phyloP scores from a whole-genome alignment of 2,888 invertebrate species.

The Globia sparganii region DNA sequence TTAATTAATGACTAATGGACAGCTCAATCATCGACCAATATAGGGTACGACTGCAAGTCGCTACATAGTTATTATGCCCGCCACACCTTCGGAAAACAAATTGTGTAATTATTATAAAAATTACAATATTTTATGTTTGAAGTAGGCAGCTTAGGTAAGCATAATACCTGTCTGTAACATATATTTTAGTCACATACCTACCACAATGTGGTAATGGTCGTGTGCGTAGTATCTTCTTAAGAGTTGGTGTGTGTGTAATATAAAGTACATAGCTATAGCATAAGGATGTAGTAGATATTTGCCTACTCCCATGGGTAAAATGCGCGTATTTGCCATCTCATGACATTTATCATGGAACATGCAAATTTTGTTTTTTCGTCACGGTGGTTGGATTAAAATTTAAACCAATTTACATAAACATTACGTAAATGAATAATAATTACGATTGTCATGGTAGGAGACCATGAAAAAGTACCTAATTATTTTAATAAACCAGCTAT shows the following conservation, averaged over 20 bases:
- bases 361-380: background rate
- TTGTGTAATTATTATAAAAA: conserved; percentile 8
- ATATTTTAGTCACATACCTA: conserved; percentile 19
- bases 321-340: background rate
- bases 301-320: background rate
- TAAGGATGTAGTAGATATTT: background rate
- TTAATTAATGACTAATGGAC: background rate
- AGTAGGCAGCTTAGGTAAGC: background rate
- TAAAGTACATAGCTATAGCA: background rate
- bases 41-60: background rate
- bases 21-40: conserved; percentile 4
- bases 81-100: background rate
- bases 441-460: background rate
- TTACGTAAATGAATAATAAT: background rate
- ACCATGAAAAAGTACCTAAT: background rate
- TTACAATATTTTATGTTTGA: conserved; percentile 18
- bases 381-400: background rate
- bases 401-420: background rate
- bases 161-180: conserved; percentile 13
- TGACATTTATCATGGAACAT: background rate
- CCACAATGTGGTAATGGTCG: conserved; percentile 13
- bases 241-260: conserved; percentile 6
- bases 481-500: background rate
- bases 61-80: background rate
- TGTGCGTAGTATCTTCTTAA: background rate